Base-by-base conservation (phyloP, 2,888 invertebrate genomes). In the Coecobrya sp. region DNA sequence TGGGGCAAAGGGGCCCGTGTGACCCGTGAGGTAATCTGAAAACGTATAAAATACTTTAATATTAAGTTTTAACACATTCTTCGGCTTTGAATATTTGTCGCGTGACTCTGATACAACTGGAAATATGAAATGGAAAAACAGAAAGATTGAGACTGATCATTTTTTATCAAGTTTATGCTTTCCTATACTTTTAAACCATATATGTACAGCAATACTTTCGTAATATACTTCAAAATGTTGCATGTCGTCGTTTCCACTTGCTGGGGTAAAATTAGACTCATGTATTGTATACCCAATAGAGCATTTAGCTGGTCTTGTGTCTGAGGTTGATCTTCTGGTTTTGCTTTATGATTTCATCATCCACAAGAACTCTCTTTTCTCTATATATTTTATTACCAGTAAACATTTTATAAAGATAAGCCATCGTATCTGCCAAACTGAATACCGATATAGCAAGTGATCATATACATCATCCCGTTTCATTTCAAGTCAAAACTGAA, bases 1-100 rank as follows among this genome's bases (percentile, higher is more conserved):
- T 16, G 94, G 94, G 27, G 94, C 91, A 79, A 95, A 94, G 10
- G 94, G 94, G 30, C 94, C 94, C 8, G 91, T 91, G 65, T 94
- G 94, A 88, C 94, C 93, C 86, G 93, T 92, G 73, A 94, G 92
- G 76, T 92, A 93, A 25, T 91, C 87, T 82, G 82, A 19, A 27
- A 27, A 55, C 16, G 27, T 42, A 36, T 16, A 70, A 25, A 73
- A 73, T 42, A 73, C 52, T 79, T 49, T 0, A 79, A 79, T 52
- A 16, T 49, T 52, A 30, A 19, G n/a, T 76, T 10, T n/a, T 45
- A 42, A 70, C 22, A 30, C 19, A 70, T 70, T 36, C 30, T 70
- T 19, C 3, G 16, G n/a, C 5, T 13, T 10, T 70, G 0, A 10
- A 16, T 13, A n/a, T 70, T 36, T 70, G 36, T 11, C n/a, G 36